phyloP scores from a whole-genome alignment of 2,113 vertebrate genomes.

The Seriola dumerili region DNA sequence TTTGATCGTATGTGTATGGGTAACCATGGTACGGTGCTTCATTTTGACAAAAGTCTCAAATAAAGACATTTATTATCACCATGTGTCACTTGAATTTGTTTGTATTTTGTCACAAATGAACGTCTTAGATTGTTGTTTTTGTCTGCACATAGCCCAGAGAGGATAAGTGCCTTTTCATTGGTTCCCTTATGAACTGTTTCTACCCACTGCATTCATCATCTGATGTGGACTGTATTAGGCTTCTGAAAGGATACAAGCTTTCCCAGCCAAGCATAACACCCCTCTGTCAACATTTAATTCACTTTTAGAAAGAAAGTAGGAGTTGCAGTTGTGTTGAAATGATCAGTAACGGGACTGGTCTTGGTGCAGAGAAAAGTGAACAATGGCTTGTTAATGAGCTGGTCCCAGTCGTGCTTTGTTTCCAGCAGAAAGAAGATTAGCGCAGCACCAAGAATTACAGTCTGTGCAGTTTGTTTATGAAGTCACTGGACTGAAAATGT shows the following conservation, averaged over 20 bases:
- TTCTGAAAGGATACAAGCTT: slow-evolving; percentile 21
- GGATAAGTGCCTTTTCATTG: background rate
- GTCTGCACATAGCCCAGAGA: background rate
- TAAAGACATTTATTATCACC: slow-evolving; percentile 67
- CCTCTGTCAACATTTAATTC: slow-evolving; percentile 50
- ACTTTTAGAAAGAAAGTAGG: slow-evolving; percentile 14
- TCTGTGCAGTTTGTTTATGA: slow-evolving; percentile 61
- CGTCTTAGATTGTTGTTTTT: background rate
- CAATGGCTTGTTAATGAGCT: slow-evolving; percentile 68
- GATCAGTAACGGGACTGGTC: slow-evolving; percentile 38
- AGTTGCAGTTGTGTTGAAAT: slow-evolving; percentile 19
- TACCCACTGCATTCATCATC: slow-evolving; percentile 44
- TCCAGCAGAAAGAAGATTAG: slow-evolving; percentile 62
- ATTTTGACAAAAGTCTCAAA: slow-evolving; percentile 58
- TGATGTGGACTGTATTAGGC: slow-evolving; percentile 11
- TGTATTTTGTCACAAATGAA: background rate
- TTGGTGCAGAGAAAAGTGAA: slow-evolving; percentile 35
- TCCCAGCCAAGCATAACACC: slow-evolving; percentile 25
- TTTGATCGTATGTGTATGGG: slow-evolving; percentile 40
- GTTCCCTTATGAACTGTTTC: slow-evolving; percentile 23
- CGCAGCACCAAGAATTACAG: slow-evolving; percentile 45
- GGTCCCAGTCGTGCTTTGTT: slow-evolving; percentile 47
- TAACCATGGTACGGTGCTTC: slow-evolving; percentile 44
- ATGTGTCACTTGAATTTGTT: slow-evolving; percentile 9
- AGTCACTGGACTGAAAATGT: slow-evolving; percentile 77